Percentiles rank a stretch among this genome's conserved stretches.
These are phyloP conservation scores for Sceliomorpha sp. DNA, from an alignment of 2,888 invertebrate species.

Conservation along the genomic window DNA sequence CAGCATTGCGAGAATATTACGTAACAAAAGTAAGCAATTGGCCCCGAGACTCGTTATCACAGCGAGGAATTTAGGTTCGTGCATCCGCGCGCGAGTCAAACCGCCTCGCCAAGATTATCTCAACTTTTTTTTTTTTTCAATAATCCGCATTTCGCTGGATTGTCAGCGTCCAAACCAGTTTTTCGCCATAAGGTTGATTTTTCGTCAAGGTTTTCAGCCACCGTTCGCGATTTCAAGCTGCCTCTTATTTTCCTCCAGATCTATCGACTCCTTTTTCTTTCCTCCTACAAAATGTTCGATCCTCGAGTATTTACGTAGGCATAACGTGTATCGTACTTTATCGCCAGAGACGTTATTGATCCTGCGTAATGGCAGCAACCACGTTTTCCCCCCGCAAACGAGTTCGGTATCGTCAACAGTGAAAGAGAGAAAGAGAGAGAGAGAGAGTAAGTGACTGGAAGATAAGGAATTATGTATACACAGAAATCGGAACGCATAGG, in stretches of 20 bases:
- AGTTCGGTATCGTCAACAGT: conserved; percentile 6
- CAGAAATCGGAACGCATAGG: neutral
- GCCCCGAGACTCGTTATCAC: conserved; percentile 51
- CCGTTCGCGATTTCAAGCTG: conserved; percentile 10
- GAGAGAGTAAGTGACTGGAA: neutral
- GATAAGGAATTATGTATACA: conserved; percentile 1
- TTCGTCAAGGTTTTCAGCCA: too few species aligned
- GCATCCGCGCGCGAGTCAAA: conserved; percentile 41
- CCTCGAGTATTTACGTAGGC: conserved; percentile 7
- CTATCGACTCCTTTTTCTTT: neutral
- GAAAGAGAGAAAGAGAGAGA: neutral
- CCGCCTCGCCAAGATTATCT: conserved; percentile 2
- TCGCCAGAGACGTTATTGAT: conserved; percentile 16
- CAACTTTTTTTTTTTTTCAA: neutral
- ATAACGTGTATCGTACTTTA: conserved; percentile 11
- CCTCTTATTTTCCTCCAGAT: conserved; percentile 10
- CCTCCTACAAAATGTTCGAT: neutral
- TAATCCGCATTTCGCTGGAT: too few species aligned
- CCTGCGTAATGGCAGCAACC: conserved; percentile 13
- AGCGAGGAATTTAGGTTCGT: conserved; percentile 47
- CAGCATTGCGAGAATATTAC: conserved; percentile 49
- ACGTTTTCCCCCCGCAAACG: conserved; percentile 9
- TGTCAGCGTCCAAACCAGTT: too few species aligned
- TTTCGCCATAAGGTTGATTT: too few species aligned
- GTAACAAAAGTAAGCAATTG: conserved; percentile 58